These are phyloP conservation scores for Cirrhinus mrigala DNA, from an alignment of 2,797 vertebrate genomes.

Conservation along the genomic window DNA sequence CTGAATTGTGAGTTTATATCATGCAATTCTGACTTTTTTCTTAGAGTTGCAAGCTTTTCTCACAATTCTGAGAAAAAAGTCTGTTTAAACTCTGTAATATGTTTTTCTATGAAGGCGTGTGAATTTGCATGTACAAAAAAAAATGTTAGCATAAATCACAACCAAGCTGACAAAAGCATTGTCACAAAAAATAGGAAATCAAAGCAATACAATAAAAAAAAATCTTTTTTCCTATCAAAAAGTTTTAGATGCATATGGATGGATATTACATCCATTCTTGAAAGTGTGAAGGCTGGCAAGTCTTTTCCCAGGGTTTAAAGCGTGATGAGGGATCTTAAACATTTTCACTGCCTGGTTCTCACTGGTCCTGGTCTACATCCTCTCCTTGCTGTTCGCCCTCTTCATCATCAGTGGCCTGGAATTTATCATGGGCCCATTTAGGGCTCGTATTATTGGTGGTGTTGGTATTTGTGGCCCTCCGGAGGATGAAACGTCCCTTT, in stretches of 20 bases:
- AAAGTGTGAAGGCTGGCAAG: not conserved
- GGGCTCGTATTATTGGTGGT: constrained; percentile 77
- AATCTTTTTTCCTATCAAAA: not conserved
- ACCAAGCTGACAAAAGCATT: not conserved
- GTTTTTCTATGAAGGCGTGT: not conserved
- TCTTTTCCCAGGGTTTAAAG: not conserved
- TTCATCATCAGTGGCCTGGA: constrained; percentile 87
- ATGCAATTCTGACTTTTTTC: too few species aligned
- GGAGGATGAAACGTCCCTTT: constrained; percentile 91
- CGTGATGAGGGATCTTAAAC: constrained; percentile 19
- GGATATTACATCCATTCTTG: constrained; percentile 1
- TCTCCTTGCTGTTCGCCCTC: constrained; percentile 79
- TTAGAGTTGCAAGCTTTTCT: too few species aligned
- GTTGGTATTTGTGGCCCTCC: constrained; percentile 64
- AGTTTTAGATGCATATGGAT: not conserved
- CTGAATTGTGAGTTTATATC: too few species aligned
- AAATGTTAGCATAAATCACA: not conserved
- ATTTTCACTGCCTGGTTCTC: constrained; percentile 73
- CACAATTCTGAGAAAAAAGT: not conserved
- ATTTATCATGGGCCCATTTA: constrained; percentile 92
- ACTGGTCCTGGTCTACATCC: constrained; percentile 83
- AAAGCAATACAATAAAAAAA: constrained; percentile 10
- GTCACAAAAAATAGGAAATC: constrained; percentile 1
- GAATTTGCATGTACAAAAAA: not conserved
- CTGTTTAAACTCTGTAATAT: not conserved